Base-by-base conservation (phyloP, 2,113 vertebrate species). In the Charadrius vociferus region DNA sequence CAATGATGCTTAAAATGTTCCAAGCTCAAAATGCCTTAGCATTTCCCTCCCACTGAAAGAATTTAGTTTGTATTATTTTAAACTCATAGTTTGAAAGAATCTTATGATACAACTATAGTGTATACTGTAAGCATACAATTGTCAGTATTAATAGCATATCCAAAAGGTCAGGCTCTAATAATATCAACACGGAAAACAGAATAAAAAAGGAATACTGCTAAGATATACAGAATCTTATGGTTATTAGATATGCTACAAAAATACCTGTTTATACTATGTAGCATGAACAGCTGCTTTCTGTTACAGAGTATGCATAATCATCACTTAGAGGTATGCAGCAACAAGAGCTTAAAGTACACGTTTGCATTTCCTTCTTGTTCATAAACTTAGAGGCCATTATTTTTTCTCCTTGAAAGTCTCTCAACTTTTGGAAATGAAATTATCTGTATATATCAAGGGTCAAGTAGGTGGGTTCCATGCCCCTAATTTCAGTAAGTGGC, bases 31-130 rank as follows among this genome's bases (percentile, higher is more conserved):
- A 71, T 90, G 27, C 88, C 14, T 36, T 77, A 74, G 52, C 91
- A 81, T 96, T 94, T 93, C 71, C 68, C 92, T 95, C 90, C 90
- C 56, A 90, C 95, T 88, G 65, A 67, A 90, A 86, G 45, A 88
- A 90, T 72, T 86, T 26, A 30, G 55, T 26, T 82, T 81, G 50
- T 81, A 80, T 96, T 88, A 92, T 88, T 91, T 95, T 90, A 90
- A 90, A 74, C 17, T 68, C 61, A 32, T 15, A 72, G 73, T 37
- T 95, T 95, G 49, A 95, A 91, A 89, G n/a, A 80, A 10, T 70
- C 41, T 52, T 81, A 34, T n/a, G 72, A 89, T 58, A 53, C 17
- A 93, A 88, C 58, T 95, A 32, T 5, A 39, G n/a, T 5, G 23
- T 58, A 55, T 39, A 55, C 30, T 34, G 8, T 56, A 75, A 86